A percentile compares a stretch with the other conserved stretches of the same genome.
phyloP scores from a whole-genome alignment of 2,888 invertebrate species.

The Anagyrus pseudococci region DNA sequence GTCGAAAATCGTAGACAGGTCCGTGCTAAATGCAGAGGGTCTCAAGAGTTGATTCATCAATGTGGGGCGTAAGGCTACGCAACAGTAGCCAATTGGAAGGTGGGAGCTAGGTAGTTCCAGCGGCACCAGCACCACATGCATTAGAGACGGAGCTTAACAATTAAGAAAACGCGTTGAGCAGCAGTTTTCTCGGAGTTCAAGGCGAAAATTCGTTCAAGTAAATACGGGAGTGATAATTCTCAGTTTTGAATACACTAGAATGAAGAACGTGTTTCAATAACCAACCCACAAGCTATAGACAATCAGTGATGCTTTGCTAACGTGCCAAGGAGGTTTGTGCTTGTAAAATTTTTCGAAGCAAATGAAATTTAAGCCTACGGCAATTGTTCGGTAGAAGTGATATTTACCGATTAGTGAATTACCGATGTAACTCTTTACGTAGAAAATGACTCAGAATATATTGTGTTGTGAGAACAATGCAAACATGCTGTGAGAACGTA shows the following conservation, averaged over 20 bases:
- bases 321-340: background rate
- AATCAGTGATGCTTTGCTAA: background rate
- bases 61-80: slow-evolving; percentile 94
- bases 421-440: background rate
- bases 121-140: slow-evolving; percentile 42
- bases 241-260: background rate
- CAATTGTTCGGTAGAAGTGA: no score
- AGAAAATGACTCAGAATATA: background rate
- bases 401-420: background rate
- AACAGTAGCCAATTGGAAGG: slow-evolving; percentile 85
- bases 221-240: no score
- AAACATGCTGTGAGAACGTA: no score
- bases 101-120: slow-evolving; percentile 60
- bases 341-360: background rate
- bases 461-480: background rate
- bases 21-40: slow-evolving; percentile 97
- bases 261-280: background rate
- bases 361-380: background rate
- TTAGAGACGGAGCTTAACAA: slow-evolving; percentile 45
- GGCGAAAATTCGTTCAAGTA: no score
- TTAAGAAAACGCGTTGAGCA: slow-evolving; percentile 18
- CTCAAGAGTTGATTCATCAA: slow-evolving; percentile 93
- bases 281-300: background rate
- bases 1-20: slow-evolving; percentile 90
- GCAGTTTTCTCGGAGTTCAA: no score